These are phyloP conservation scores for Pinctada fucata DNA, from an alignment of 2,888 invertebrate species.

Conservation along the genomic window DNA sequence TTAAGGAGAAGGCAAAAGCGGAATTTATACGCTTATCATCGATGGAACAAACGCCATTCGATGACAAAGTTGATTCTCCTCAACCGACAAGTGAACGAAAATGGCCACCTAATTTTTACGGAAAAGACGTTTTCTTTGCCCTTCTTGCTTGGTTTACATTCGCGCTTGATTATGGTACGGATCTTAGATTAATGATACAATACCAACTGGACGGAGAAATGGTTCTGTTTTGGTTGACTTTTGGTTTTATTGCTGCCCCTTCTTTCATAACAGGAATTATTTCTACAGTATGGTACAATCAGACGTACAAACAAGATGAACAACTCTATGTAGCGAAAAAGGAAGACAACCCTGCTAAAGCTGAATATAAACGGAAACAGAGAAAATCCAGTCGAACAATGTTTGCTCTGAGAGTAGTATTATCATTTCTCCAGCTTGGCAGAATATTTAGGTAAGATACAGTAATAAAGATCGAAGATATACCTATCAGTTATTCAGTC, in stretches of 20 bases:
- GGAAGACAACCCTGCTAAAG: constrained; percentile 10
- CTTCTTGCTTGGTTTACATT: constrained; percentile 16
- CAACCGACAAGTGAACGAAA: background rate
- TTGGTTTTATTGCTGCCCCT: constrained; percentile 33
- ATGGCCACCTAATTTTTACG: constrained; percentile 24
- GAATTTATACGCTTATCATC: too few species aligned
- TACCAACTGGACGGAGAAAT: constrained; percentile 13
- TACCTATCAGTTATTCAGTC: too few species aligned
- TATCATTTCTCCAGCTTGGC: constrained; percentile 37
- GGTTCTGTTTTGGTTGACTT: constrained; percentile 20
- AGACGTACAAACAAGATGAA: constrained; percentile 16
- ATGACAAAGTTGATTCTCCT: too few species aligned
- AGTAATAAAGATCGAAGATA: background rate
- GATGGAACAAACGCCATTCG: too few species aligned
- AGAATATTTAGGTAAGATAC: constrained; percentile 34
- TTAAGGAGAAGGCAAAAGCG: too few species aligned
- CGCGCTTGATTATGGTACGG: constrained; percentile 29
- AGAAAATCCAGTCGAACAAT: background rate
- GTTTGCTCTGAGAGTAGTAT: constrained; percentile 10
- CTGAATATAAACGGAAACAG: background rate
- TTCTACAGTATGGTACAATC: constrained; percentile 34
- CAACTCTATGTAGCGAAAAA: background rate
- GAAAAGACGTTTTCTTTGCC: constrained; percentile 16
- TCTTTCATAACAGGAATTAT: constrained; percentile 31
- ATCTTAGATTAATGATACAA: constrained; percentile 24